Percentiles rank a stretch among this genome's conserved stretches.
These are phyloP conservation scores for Pavo muticus DNA, from an alignment of 2,113 vertebrate species.

Conservation along the genomic window DNA sequence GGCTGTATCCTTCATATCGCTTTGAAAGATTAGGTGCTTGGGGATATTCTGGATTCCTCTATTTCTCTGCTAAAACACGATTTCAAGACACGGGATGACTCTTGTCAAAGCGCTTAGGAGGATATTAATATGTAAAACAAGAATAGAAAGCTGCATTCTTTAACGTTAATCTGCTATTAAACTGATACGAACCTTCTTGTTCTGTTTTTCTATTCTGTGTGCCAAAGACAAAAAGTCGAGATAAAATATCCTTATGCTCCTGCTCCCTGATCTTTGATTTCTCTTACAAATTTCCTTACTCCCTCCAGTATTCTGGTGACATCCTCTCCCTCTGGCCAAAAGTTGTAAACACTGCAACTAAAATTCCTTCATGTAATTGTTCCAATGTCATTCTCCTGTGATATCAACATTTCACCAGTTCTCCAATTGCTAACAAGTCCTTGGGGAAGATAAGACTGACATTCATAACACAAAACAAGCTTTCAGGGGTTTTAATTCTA, in stretches of 20 bases:
- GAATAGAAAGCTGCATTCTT: neutral
- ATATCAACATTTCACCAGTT: neutral
- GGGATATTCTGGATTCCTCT: neutral
- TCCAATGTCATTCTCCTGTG: neutral
- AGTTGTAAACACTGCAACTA: neutral
- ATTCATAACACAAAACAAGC: neutral
- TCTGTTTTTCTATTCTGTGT: accelerated
- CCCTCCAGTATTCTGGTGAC: neutral
- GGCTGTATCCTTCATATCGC: neutral
- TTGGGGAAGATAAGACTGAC: neutral
- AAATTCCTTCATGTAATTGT: neutral
- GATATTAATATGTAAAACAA: neutral
- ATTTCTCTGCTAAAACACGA: neutral
- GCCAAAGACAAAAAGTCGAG: neutral
- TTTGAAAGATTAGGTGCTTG: neutral
- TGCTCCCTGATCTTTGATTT: neutral
- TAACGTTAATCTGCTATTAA: neutral
- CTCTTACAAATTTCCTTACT: neutral
- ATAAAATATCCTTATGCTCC: neutral
- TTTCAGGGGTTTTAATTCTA: neutral
- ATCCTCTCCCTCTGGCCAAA: neutral
- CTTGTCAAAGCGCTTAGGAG: neutral
- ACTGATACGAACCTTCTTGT: neutral
- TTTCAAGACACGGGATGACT: neutral
- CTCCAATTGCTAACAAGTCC: neutral